Conservation (phyloP, 2,797 vertebrate genomes). For the Bufotes viridis region DNA sequence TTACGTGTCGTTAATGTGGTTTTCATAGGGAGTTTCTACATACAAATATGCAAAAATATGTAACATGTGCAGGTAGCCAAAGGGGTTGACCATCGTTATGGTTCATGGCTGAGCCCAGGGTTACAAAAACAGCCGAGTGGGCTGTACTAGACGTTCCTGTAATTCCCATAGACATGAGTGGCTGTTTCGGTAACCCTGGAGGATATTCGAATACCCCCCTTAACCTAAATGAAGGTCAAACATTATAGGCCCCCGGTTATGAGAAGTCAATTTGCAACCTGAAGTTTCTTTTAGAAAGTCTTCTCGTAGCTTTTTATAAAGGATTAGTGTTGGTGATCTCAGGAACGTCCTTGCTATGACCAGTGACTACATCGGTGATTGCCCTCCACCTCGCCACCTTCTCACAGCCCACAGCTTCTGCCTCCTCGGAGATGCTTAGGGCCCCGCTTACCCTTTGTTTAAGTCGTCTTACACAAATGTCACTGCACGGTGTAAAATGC, state of each 20-base stretch:
- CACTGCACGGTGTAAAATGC: background rate
- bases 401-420: background rate
- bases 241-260: background rate
- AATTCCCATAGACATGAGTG: no score
- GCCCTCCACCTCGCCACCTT: background rate
- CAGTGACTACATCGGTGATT: background rate
- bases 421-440: background rate
- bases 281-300: background rate
- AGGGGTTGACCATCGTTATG: no score
- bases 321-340: background rate
- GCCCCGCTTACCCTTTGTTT: slow-evolving; percentile 7
- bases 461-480: background rate
- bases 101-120: no score
- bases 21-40: no score
- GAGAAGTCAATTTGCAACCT: background rate
- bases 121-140: no score
- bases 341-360: background rate
- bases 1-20: no score
- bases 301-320: background rate
- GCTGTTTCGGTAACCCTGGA: no score
- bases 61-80: no score
- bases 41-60: no score
- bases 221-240: no score
- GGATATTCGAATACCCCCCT: no score
- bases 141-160: no score